Base-by-base conservation (phyloP, 1,140 invertebrate species). In the Formica exsecta region DNA sequence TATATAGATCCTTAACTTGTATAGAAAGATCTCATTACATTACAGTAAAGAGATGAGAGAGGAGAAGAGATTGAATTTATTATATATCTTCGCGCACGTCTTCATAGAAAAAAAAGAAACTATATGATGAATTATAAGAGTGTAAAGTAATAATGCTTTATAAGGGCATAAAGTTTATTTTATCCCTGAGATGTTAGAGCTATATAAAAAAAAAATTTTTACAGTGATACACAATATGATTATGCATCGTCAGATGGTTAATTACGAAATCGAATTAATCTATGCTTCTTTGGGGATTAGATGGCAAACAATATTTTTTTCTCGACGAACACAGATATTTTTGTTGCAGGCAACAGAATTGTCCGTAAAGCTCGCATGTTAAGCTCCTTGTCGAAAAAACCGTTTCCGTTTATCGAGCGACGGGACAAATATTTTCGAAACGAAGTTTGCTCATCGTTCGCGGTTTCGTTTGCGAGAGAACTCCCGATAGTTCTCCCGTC, bases 351-450 rank as follows among this genome's bases (percentile, higher is more conserved):
- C 65, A 54, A 81, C 66, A 71, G 74, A 61, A 66, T 54, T 29
- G 54, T 54, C 61, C 19, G 79, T 44, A 74, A 59, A 73, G 38
- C 79, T 36, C 29, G 51, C 68, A 38, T 70, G 54, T 83, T 83
- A 83, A 83, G 71, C 79, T 73, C 41, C 68, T 73, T 61, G 51
- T 22, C 38, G 38, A 54, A 61, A 62, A 61, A 29, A 74, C 4
- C 79, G 25, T 61, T 81, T 81, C 57, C 79, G 68, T 83, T 83
- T 83, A 83, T 83, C 54, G 68, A 83, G 54, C 38, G 68, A 74
- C 57, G 68, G 41, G 41, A 74, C 79, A 74, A 83, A 83, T 83
- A 83, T 83, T 83, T 74, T 83, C n/a, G 36, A 83, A 74, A 83
- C 68, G 54, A 73, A 74, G 66, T 83, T 83, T 83, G 54, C 68